Evolutionary conservation across 53 echinoderm and acorn worm genomes (phyloP).

Genomic region (Arbacia lixula): DNA sequence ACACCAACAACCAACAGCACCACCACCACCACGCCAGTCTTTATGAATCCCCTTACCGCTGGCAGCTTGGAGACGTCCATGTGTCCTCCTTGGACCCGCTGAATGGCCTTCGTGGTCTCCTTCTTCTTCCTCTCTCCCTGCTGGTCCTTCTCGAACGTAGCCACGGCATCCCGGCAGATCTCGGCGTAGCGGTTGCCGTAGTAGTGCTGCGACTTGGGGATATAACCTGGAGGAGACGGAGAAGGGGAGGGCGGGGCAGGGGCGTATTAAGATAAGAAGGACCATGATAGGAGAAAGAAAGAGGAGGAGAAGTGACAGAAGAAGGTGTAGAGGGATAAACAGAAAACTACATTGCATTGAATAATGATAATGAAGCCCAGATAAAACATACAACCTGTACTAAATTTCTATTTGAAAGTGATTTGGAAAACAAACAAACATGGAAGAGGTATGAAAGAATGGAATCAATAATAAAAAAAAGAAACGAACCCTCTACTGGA

Average conservation of each 20-base stretch:
- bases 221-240: slow-evolving; percentile 67
- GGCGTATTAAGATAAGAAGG: neutral
- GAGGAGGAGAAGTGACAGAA: neutral
- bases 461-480: too few species aligned
- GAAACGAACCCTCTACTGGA: too few species aligned
- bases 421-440: too few species aligned
- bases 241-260: neutral
- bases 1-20: too few species aligned
- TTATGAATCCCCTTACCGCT: neutral
- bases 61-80: slow-evolving; percentile 1
- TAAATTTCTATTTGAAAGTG: too few species aligned
- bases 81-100: slow-evolving; percentile 75
- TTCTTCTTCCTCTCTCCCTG: slow-evolving; percentile 65
- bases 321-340: neutral
- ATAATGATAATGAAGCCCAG: too few species aligned
- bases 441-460: too few species aligned
- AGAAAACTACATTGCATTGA: too few species aligned
- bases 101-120: slow-evolving; percentile 59
- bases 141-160: slow-evolving; percentile 82
- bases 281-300: neutral
- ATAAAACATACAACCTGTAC: too few species aligned
- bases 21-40: too few species aligned
- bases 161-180: slow-evolving; percentile 79
- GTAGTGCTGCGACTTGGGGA: slow-evolving; percentile 94
- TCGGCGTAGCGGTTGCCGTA: slow-evolving; percentile 90